Evolutionary conservation across 1,140 invertebrate species (phyloP), one percentile per base, ranked within the genome.

Genomic region (Helicoverpa zea): DNA sequence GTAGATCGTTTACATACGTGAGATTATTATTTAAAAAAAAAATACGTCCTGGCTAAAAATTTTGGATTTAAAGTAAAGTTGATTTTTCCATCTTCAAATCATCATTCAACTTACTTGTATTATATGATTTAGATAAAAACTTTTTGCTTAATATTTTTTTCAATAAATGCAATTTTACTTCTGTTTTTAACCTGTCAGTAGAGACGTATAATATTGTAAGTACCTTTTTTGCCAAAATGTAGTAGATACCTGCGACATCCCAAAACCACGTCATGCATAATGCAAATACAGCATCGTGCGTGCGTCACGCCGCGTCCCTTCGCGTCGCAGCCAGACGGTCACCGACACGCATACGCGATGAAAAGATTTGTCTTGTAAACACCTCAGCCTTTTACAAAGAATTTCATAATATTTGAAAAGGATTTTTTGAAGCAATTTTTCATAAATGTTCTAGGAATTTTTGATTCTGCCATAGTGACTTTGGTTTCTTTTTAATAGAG

Each of bases 261-360:
- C 29, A 63, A 35, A 35, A 30, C 13, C 35, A 52, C 2, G 47
- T 70, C 47, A 70, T 70, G 66, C 29, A 23, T 70, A 70, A 70
- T 70, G 47, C 66, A 70, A 7, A 51, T 30, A 35, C 7, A 3
- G 63, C 16, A 13, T 10, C 63, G 35, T 43, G 35, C 63, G 30
- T 66, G 12, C 14, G 68, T 56, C 68, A 52, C 16, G 12, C 12
- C 14, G 52, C 30, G 23, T 29, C 29, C 2, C 14, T 3, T n/a
- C 13, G 68, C 12, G 68, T 54, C 68, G 12, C 29, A 35, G 3
- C 49, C 76, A 78, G 76, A 78, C 76, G 76, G 61, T 77, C 74
- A 78, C 61, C 51, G 51, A 56, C 76, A 66, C 76, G 63, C 61
- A 68, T 78, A 78, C 52, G 51, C 35, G 52, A 78, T 78, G 76